Percentiles rank a stretch among this genome's conserved stretches.
Evolutionary conservation across 2,113 vertebrate genomes (phyloP).

Genomic region (Leucopsar rothschildi): DNA sequence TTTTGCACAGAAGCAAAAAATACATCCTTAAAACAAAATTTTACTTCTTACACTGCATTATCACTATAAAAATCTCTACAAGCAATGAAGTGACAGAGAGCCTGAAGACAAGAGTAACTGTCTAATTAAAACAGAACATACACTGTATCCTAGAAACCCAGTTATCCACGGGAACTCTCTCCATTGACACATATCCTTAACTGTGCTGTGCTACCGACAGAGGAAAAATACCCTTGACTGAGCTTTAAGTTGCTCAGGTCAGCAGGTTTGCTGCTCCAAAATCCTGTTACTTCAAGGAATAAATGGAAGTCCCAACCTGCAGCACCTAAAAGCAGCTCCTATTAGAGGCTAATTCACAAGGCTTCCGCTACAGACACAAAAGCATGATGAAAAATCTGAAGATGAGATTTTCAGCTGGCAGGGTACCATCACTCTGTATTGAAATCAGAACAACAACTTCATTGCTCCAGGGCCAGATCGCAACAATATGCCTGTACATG

Average conservation of each 20-base stretch:
- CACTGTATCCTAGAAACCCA: slow-evolving; percentile 42
- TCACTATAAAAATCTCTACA: not conserved
- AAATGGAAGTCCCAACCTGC: not conserved
- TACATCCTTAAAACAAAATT: not conserved
- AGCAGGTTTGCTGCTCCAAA: not conserved
- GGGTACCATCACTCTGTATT: not conserved
- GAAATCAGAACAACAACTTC: not conserved
- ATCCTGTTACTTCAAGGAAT: not conserved
- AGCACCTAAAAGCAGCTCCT: not conserved
- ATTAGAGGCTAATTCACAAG: not conserved
- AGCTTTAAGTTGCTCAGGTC: slow-evolving; percentile 21
- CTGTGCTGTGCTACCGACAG: not conserved
- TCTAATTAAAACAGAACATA: slow-evolving; percentile 42
- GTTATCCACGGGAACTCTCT: slow-evolving; percentile 17
- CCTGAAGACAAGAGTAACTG: not conserved
- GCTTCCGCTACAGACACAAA: not conserved
- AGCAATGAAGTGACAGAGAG: not conserved
- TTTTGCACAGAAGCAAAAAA: not conserved
- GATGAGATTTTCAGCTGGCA: not conserved
- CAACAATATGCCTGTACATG: not conserved
- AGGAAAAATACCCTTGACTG: not conserved
- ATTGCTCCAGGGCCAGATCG: not conserved
- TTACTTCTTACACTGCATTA: not conserved
- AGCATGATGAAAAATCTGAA: not conserved
- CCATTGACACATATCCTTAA: slow-evolving; percentile 30